Conservation (phyloP, 2,797 vertebrate species). For the Hoplostethus mediterraneus region DNA sequence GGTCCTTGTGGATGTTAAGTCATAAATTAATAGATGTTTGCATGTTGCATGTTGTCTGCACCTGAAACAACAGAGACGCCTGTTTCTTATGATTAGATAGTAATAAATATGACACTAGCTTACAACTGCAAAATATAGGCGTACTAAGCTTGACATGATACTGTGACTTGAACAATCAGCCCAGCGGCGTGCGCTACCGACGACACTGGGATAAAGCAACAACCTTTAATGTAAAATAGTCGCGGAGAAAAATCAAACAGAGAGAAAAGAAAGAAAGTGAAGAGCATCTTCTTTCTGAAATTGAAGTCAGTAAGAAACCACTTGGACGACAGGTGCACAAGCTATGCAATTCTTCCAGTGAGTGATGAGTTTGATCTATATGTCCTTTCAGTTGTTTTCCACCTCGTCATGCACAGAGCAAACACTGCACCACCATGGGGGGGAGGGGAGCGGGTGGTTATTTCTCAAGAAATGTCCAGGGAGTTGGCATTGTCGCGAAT, state of each 20-base stretch:
- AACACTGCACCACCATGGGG: neutral
- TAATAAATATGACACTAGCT: conserved; percentile 77
- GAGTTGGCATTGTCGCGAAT: conserved; percentile 35
- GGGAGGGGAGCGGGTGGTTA: too few species aligned
- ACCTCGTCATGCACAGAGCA: conserved; percentile 25
- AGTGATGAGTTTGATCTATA: conserved; percentile 29
- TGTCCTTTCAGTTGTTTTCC: neutral
- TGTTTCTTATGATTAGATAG: conserved; percentile 50
- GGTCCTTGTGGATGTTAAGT: conserved; percentile 57
- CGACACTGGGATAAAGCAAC: conserved; percentile 47
- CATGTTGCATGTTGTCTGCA: conserved; percentile 14
- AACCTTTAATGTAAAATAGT: conserved; percentile 12
- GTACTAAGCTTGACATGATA: conserved; percentile 56
- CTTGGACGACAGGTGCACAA: conserved; percentile 41
- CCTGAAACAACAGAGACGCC: conserved; percentile 29
- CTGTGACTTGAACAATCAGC: conserved; percentile 46
- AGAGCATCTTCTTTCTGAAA: conserved; percentile 13
- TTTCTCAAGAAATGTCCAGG: conserved; percentile 31
- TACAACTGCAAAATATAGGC: conserved; percentile 70
- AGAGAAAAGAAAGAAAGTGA: neutral
- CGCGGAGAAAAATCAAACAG: conserved; percentile 14
- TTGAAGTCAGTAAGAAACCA: conserved; percentile 20
- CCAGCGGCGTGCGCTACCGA: conserved; percentile 53
- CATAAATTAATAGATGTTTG: conserved; percentile 62
- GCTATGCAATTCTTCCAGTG: conserved; percentile 36